Evolutionary conservation across 2,888 invertebrate species (phyloP).

Genomic region (Trachelus stipa): DNA sequence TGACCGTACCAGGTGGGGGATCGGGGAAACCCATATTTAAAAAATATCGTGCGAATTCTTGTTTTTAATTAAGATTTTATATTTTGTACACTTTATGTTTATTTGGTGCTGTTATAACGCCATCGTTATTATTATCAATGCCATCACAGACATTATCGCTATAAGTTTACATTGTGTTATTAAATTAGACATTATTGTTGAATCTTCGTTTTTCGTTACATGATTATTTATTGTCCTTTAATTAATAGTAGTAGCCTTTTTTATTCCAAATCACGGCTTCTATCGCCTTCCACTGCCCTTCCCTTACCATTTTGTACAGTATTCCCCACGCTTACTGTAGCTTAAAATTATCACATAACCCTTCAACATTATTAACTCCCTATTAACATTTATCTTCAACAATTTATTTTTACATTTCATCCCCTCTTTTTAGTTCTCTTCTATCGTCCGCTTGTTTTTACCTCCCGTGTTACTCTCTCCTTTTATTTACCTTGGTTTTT

Average conservation of each 20-base stretch:
- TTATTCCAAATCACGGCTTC: too few relatives aligned
- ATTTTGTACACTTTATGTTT: conserved; percentile 24
- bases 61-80: conserved; percentile 22
- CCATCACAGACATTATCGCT: conserved; percentile 29
- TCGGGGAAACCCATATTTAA: not conserved
- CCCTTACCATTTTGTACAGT: too few relatives aligned
- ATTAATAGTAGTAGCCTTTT: not conserved
- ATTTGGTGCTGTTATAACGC: conserved; percentile 14
- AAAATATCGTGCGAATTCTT: conserved; percentile 6
- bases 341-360: too few relatives aligned
- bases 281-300: too few relatives aligned
- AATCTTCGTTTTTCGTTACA: conserved; percentile 7
- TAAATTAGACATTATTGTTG: conserved; percentile 37
- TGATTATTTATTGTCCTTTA: not conserved
- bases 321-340: too few relatives aligned
- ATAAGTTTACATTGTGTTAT: conserved; percentile 36
- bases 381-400: too few relatives aligned
- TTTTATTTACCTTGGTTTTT: too few relatives aligned
- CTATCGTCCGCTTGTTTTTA: too few relatives aligned
- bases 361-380: too few relatives aligned
- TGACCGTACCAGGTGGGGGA: not conserved
- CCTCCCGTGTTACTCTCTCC: too few relatives aligned
- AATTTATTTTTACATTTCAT: too few relatives aligned
- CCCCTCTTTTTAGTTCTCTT: too few relatives aligned
- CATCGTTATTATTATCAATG: conserved; percentile 23